Conservation (phyloP, 2,888 invertebrate genomes). For the Prenolepis imparis region DNA sequence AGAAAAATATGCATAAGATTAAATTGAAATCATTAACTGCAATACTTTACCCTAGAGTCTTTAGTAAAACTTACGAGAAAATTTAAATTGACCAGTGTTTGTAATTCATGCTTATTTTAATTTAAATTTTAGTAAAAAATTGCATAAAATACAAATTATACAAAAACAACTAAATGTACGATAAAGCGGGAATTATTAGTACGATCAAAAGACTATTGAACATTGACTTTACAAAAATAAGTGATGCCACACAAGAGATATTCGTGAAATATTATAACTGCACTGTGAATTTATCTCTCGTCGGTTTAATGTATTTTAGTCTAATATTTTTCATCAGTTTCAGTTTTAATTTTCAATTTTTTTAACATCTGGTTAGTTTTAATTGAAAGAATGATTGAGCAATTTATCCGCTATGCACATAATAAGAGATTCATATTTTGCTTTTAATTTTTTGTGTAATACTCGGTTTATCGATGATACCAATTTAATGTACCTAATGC, state of each 20-base stretch:
- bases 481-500: background rate
- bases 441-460: background rate
- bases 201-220: background rate
- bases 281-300: background rate
- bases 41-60: background rate
- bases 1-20: background rate
- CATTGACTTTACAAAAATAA: background rate
- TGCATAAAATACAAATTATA: background rate
- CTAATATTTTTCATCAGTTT: background rate
- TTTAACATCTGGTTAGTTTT: background rate
- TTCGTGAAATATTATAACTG: conserved; percentile 23
- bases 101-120: background rate
- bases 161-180: background rate
- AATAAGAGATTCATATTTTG: background rate
- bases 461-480: background rate
- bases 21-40: background rate
- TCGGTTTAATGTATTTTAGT: background rate
- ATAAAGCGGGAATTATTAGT: background rate
- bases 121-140: background rate
- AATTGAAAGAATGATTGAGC: background rate
- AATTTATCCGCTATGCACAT: background rate
- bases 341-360: background rate
- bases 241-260: background rate
- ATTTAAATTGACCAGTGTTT: background rate
- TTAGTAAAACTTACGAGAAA: background rate